Conservation (phyloP, 2,113 vertebrate species). For the Charina bottae region DNA sequence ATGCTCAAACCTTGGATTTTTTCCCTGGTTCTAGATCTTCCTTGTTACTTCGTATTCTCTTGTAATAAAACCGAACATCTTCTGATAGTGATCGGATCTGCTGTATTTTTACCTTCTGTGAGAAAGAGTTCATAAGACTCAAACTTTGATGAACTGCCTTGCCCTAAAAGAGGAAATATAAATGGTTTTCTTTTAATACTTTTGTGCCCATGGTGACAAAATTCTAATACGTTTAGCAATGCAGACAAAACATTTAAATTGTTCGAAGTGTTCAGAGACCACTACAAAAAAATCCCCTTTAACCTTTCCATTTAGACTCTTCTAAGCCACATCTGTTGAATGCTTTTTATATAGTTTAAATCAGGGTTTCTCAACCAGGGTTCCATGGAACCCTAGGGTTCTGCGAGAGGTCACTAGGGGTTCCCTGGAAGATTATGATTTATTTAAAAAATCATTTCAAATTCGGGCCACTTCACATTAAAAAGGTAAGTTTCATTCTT, state of each 20-base stretch:
- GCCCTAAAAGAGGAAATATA: conserved; percentile 76
- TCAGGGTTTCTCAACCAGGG: too few species aligned
- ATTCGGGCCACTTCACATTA: too few species aligned
- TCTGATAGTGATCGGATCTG: conserved; percentile 92
- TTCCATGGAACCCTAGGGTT: too few species aligned
- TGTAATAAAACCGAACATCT: conserved; percentile 94
- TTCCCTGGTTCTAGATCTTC: conserved; percentile 93
- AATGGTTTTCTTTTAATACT: conserved; percentile 17
- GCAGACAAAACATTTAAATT: conserved; percentile 4
- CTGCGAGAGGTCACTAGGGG: too few species aligned
- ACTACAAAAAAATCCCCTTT: neutral
- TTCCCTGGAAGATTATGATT: too few species aligned
- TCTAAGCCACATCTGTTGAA: neutral
- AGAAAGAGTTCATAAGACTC: conserved; percentile 94
- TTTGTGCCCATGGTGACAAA: conserved; percentile 21
- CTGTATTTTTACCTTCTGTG: conserved; percentile 93
- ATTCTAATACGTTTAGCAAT: conserved; percentile 23
- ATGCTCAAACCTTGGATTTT: conserved; percentile 89
- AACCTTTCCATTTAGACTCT: neutral
- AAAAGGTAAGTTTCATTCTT: too few species aligned
- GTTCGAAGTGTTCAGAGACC: neutral
- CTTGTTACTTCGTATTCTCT: conserved; percentile 89
- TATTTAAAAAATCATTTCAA: too few species aligned
- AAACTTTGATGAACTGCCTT: conserved; percentile 95
- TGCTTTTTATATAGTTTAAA: neutral